These are phyloP conservation scores for Rhodeus uyekii DNA, from an alignment of 2,797 vertebrate genomes.

Conservation along the genomic window DNA sequence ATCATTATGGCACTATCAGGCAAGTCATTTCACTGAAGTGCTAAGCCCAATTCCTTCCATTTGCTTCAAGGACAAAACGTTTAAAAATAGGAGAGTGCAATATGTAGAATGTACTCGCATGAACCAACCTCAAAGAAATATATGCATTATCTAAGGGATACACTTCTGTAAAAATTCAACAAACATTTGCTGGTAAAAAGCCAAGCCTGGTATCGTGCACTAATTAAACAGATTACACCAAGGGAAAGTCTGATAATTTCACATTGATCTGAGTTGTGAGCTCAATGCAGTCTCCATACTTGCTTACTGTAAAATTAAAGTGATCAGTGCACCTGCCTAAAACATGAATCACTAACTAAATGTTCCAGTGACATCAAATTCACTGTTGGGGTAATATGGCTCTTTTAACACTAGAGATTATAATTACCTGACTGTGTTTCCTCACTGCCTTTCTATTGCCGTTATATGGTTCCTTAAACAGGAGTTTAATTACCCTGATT, in stretches of 20 bases:
- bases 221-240: background rate
- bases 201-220: background rate
- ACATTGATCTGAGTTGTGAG: background rate
- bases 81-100: background rate
- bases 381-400: background rate
- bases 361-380: background rate
- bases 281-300: background rate
- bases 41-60: background rate
- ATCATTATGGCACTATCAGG: background rate
- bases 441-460: background rate
- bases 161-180: background rate
- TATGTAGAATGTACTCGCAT: background rate
- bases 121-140: background rate
- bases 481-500: slow-evolving; percentile 19
- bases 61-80: background rate
- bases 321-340: background rate
- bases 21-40: background rate
- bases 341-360: slow-evolving; percentile 5
- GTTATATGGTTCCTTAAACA: background rate
- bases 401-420: background rate
- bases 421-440: background rate
- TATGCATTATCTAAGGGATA: background rate
- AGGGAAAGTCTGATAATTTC: background rate
- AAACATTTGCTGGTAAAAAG: background rate
- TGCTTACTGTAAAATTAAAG: background rate